phyloP scores from a whole-genome alignment of 2,797 vertebrate genomes.

The Enteromius fasciolatus region DNA sequence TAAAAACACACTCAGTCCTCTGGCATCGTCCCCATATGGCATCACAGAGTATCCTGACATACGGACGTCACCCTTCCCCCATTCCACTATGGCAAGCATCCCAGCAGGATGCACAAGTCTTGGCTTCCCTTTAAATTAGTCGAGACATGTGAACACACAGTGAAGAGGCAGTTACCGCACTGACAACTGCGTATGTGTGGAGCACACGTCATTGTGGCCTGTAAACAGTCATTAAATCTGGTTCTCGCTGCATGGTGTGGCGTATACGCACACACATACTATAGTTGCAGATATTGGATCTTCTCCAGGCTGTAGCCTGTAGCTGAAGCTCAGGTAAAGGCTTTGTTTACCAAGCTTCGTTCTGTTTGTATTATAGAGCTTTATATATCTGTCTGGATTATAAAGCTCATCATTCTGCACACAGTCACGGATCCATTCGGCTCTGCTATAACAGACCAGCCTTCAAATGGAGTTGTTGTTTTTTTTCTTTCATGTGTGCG shows the following conservation, averaged over 20 bases:
- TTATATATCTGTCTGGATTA: conserved; percentile 37
- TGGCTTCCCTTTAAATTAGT: conserved; percentile 41
- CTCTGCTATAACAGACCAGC: background rate
- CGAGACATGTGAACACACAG: conserved; percentile 33
- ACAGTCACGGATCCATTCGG: conserved; percentile 5
- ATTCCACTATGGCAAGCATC: conserved; percentile 30
- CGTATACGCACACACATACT: conserved; percentile 45
- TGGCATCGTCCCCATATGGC: conserved; percentile 31
- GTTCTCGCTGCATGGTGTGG: conserved; percentile 46
- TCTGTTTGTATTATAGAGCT: conserved; percentile 39
- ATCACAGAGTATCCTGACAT: conserved; percentile 17
- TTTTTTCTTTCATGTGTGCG: background rate
- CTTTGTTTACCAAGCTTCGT: conserved; percentile 29
- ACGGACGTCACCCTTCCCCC: conserved; percentile 39
- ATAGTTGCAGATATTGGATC: background rate
- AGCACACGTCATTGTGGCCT: conserved; percentile 53
- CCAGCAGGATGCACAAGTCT: conserved; percentile 38
- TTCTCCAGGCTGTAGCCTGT: background rate
- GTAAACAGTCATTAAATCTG: conserved; percentile 73
- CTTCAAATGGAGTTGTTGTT: background rate
- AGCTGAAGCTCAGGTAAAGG: conserved; percentile 24
- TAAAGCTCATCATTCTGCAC: conserved; percentile 28
- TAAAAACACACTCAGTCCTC: conserved; percentile 3
- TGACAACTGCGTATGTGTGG: conserved; percentile 59
- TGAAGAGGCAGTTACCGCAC: conserved; percentile 57